Base-by-base conservation (phyloP, 2,113 vertebrate species). In the Athene noctua region DNA sequence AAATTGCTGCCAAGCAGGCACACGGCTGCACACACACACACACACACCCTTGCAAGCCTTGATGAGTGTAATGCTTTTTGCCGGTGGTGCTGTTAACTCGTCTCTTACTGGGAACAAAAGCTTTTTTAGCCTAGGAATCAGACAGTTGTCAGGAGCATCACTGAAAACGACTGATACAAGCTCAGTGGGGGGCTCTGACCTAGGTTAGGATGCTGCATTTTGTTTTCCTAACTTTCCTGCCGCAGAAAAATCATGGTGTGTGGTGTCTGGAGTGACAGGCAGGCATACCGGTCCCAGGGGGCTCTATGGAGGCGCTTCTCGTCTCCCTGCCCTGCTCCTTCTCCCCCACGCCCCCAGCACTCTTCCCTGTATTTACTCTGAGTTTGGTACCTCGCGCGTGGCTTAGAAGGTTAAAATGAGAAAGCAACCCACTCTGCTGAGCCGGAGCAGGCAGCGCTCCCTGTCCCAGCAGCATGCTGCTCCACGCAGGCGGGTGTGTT, bases 391-490 rank as follows among this genome's bases (percentile, higher is more conserved):
- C 13, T 71, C 1, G 1, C 58, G 9, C 0, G 0, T n/a, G 36
- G 20, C 65, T 51, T 65, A 32, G 46, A 57, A 78, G 85, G 65
- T 65, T 82, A 40, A 67, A 67, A 42, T 27, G 22, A 66, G 54
- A 71, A 77, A 66, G 19, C 27, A 34, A 10, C 13, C 15, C 0
- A 0, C n/a, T 79, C 70, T 65, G 47, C 67, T 42, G 52, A 78
- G 25, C 65, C 15, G 7, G 25, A 74, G 70, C 23, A 86, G 18
- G 32, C 74, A 72, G 58, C 1, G 4, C 40, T 49, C 61, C 68
- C 22, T 0, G 0, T 86, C 75, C 72, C 17, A 34, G 59, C 32
- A 58, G 49, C 0, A 0, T 15, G 73, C 71, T 0, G 0, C 51
- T 36, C 59, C 0, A 7, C 85, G 82, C 82, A 83, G 83, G 58